Evolutionary conservation across 2,888 invertebrate species (phyloP).

Genomic region (Adelognathus sp.): DNA sequence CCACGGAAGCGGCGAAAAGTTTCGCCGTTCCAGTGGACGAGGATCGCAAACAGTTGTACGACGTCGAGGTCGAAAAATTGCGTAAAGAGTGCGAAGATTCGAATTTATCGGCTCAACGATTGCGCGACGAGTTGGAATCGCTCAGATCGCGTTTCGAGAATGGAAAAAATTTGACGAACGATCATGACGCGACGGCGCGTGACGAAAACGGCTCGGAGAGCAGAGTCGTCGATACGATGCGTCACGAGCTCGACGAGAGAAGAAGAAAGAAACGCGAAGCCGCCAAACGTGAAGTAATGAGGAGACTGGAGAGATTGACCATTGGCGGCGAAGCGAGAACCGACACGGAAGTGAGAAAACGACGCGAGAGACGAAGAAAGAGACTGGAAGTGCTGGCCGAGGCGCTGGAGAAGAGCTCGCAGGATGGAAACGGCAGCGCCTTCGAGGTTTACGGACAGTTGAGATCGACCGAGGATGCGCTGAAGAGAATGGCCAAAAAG

Average conservation of each 20-base stretch:
- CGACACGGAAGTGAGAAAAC: conserved; percentile 72
- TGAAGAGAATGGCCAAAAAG: conserved; percentile 77
- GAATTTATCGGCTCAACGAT: conserved; percentile 72
- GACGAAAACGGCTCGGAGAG: conserved; percentile 24
- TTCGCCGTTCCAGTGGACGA: conserved; percentile 36
- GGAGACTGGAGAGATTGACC: conserved; percentile 75
- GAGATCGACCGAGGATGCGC: conserved; percentile 77
- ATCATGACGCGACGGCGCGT: background rate
- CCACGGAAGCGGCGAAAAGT: conserved; percentile 19
- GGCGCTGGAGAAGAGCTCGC: conserved; percentile 75
- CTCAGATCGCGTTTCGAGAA: conserved; percentile 66
- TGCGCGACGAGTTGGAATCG: conserved; percentile 71
- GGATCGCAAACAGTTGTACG: conserved; percentile 51
- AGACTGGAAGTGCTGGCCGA: conserved; percentile 74
- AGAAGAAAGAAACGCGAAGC: conserved; percentile 74
- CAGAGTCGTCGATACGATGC: conserved; percentile 61
- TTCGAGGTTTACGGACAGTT: conserved; percentile 79
- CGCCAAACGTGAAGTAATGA: conserved; percentile 77
- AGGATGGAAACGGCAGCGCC: conserved; percentile 76
- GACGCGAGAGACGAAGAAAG: conserved; percentile 72
- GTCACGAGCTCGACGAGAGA: conserved; percentile 72
- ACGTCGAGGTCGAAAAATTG: conserved; percentile 70
- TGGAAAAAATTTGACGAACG: background rate
- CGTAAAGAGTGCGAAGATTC: conserved; percentile 73
- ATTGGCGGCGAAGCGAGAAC: conserved; percentile 78